Base-by-base conservation (phyloP, 2,888 invertebrate genomes). In the Mythimna lalbum region DNA sequence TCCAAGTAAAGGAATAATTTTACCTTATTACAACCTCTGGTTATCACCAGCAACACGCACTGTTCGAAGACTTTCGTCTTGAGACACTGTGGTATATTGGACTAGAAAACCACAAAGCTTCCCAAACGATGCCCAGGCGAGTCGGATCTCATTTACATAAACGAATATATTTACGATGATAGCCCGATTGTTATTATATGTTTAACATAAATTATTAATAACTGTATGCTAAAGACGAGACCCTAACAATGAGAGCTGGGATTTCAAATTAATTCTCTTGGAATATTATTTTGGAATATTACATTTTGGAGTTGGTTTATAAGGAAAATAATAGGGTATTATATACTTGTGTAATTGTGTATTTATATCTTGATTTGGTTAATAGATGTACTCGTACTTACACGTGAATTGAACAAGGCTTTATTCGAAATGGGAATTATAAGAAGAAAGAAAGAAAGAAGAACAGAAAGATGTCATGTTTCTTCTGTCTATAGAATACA, bases 161-260 rank as follows among this genome's bases (percentile, higher is more conserved):
- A 78, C 36, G 63, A 79, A 76, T 74, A 60, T 61, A 79, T 76
- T 69, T 36, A n/a, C 55, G 33, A 33, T 61, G 69, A 78, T 70
- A 81, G 50, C 69, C 14, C 31, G 63, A 78, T 79, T 79, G 79
- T 80, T 77, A 74, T 83, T 81, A 67, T 74, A 83, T 75, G 61
- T 80, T 83, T 83, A 77, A 64, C 81, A 83, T 83, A 83, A 77
- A 79, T 81, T 83, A 83, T 77, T 81, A 71, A 83, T 83, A 81
- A 74, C 60, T 74, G 62, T 67, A 63, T 57, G 63, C n/a, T 68
- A 55, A 67, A 67, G 78, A 75, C 31, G 56, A 12, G 23, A 59
- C 63, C 57, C 62, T 76, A 47, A 21, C 31, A 68, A 52, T 57
- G 66, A 62, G 69, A 31, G 12, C 55, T 67, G 72, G 76, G 71